Conservation (phyloP, 2,888 invertebrate species). For the Operophtera brumata region DNA sequence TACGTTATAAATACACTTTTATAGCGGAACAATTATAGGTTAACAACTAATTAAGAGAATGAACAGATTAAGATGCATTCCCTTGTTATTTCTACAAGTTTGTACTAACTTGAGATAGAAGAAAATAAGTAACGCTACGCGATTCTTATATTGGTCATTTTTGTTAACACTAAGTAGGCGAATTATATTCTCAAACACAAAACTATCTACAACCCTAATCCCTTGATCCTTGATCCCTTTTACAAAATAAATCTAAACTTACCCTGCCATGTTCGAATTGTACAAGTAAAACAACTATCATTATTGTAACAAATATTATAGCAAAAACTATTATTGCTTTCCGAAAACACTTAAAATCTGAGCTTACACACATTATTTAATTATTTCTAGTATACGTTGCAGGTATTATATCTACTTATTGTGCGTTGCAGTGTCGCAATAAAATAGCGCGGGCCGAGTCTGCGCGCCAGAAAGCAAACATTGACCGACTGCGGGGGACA, state of each 20-base stretch:
- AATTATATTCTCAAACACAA: no score
- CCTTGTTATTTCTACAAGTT: no score
- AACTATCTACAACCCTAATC: no score
- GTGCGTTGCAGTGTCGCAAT: conserved; percentile 4
- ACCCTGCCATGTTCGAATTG: conserved; percentile 14
- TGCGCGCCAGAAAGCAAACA: conserved; percentile 3
- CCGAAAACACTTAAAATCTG: conserved; percentile 5
- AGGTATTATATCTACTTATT: background rate
- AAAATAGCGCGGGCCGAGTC: conserved; percentile 9
- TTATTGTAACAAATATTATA: conserved; percentile 5
- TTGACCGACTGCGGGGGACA: conserved; percentile 6
- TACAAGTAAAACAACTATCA: conserved; percentile 11
- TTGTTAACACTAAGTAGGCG: no score
- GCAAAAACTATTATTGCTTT: conserved; percentile 13
- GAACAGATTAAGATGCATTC: no score
- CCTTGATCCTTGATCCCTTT: no score
- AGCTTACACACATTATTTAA: conserved; percentile 4
- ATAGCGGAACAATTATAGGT: no score
- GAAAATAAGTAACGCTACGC: no score
- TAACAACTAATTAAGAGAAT: no score
- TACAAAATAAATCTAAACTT: background rate
- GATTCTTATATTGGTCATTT: no score
- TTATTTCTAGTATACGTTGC: background rate
- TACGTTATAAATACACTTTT: background rate
- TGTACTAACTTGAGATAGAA: no score